These are phyloP conservation scores for Urosaurus nigricauda DNA, from an alignment of 2,797 vertebrate genomes.

Conservation along the genomic window DNA sequence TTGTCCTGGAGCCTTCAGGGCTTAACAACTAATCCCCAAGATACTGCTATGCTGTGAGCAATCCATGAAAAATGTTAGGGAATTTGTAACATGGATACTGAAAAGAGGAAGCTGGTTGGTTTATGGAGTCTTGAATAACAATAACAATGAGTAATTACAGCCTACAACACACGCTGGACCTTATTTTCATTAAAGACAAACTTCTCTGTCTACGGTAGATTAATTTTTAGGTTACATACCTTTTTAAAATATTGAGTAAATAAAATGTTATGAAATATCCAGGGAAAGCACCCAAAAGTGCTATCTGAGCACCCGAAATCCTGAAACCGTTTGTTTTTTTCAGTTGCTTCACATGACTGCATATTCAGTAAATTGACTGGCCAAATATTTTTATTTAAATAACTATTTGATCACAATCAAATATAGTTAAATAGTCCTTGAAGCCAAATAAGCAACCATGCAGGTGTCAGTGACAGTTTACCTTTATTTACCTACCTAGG, in stretches of 20 bases:
- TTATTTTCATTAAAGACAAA: neutral
- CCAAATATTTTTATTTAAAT: neutral
- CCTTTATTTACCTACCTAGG: too few species aligned
- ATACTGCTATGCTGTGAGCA: neutral
- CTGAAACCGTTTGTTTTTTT: neutral
- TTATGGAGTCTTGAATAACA: neutral
- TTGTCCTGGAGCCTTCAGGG: slow-evolving; percentile 13
- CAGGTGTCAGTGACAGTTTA: too few species aligned
- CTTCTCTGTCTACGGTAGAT: neutral
- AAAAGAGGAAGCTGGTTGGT: neutral
- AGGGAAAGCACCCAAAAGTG: neutral
- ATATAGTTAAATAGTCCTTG: neutral
- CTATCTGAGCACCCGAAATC: neutral
- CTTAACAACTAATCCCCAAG: slow-evolving; percentile 2
- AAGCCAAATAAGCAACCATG: neutral
- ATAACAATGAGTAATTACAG: neutral
- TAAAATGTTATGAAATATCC: neutral
- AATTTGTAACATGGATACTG: slow-evolving; percentile 2
- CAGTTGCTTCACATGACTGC: neutral
- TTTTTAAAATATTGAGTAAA: neutral
- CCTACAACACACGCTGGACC: neutral
- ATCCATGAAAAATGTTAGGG: neutral
- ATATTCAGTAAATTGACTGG: neutral
- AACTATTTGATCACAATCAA: neutral
- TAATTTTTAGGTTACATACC: neutral